These are phyloP conservation scores for Varanus komodoensis DNA, from an alignment of 2,113 vertebrate species.

Conservation along the genomic window DNA sequence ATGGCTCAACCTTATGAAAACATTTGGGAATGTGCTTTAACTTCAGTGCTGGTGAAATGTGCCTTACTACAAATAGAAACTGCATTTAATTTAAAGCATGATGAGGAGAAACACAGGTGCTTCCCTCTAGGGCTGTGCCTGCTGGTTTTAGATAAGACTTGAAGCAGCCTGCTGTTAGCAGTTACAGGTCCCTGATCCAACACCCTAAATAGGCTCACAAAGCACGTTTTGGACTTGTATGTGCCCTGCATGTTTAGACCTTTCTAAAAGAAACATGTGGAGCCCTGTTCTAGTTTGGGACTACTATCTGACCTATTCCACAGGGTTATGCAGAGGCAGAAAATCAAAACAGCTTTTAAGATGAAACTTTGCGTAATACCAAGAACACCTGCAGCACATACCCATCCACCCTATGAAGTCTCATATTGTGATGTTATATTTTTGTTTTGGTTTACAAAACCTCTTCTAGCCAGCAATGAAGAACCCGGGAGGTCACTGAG, in stretches of 20 bases:
- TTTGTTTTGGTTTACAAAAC: too few species aligned
- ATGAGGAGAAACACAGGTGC: not conserved
- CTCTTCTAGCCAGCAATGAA: not conserved
- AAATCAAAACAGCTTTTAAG: not conserved
- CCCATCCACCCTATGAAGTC: not conserved
- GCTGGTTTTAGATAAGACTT: not conserved
- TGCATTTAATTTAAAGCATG: slow-evolving; percentile 38
- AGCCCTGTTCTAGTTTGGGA: too few species aligned
- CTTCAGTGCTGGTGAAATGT: slow-evolving; percentile 30
- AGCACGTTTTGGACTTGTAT: not conserved
- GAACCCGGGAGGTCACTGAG: too few species aligned
- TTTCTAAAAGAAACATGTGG: not conserved
- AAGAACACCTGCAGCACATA: not conserved
- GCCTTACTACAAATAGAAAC: not conserved
- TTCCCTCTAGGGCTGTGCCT: not conserved
- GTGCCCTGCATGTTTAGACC: too few species aligned
- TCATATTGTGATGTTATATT: not conserved
- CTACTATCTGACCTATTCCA: not conserved
- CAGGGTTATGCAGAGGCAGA: not conserved
- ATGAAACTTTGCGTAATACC: not conserved
- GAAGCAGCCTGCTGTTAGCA: not conserved
- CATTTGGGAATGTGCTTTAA: slow-evolving; percentile 1
- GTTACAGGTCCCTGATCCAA: not conserved
- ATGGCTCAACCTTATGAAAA: slow-evolving; percentile 33
- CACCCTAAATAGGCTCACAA: not conserved